phyloP scores from a whole-genome alignment of 2,113 vertebrate genomes.

The Myiagra hebetior region DNA sequence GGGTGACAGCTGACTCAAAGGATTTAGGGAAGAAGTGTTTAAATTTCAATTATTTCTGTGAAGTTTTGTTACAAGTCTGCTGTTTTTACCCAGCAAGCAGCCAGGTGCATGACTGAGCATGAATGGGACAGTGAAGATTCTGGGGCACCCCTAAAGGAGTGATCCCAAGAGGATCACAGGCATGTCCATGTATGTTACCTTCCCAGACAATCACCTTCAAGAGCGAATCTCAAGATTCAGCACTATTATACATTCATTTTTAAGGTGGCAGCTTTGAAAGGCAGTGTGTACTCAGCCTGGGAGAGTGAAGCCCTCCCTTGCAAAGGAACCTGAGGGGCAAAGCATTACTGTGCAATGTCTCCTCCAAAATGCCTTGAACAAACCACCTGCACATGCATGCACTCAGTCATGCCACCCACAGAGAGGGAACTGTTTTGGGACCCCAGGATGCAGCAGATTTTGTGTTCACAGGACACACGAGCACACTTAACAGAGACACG shows the following conservation, averaged over 20 bases:
- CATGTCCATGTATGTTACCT: accelerated
- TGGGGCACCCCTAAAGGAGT: background rate
- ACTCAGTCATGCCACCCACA: background rate
- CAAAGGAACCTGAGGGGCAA: background rate
- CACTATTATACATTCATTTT: background rate
- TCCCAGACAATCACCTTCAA: background rate
- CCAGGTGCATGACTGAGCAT: accelerated
- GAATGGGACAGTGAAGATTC: background rate
- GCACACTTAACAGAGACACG: background rate
- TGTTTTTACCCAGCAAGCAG: background rate
- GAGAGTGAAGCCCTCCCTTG: background rate
- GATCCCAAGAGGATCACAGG: background rate
- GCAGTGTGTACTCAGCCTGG: background rate
- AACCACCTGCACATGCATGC: background rate
- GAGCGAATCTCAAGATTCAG: background rate
- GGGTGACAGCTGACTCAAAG: background rate
- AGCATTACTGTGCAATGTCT: background rate
- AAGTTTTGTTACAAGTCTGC: background rate
- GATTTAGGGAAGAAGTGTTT: background rate
- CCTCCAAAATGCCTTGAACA: background rate
- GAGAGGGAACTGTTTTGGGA: background rate
- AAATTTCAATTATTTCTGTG: background rate
- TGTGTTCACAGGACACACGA: background rate
- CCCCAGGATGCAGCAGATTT: background rate
- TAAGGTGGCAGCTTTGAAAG: background rate